A percentile compares a stretch with the other conserved stretches of the same genome.
Conservation (phyloP, 2,113 vertebrate species). For the Hiodon tergisus region DNA sequence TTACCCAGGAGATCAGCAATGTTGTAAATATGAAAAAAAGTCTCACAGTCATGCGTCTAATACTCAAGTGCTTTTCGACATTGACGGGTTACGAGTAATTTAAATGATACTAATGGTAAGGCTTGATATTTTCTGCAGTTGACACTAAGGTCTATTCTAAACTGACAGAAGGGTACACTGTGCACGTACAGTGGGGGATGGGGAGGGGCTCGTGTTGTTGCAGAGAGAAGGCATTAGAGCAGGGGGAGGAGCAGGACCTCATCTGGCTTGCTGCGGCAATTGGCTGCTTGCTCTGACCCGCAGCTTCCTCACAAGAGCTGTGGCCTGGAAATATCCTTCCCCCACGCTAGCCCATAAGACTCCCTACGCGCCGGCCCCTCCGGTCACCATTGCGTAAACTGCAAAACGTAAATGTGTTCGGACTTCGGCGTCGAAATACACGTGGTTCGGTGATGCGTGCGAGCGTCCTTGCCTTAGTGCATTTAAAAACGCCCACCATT, state of each 20-base stretch:
- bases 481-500: no score
- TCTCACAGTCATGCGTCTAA: no score
- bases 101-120: background rate
- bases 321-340: background rate
- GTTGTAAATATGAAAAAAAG: no score
- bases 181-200: background rate
- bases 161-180: slow-evolving; percentile 6
- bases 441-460: no score
- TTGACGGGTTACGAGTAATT: background rate
- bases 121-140: background rate
- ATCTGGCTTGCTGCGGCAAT: background rate
- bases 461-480: no score
- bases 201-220: background rate
- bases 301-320: slow-evolving; percentile 10
- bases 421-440: no score
- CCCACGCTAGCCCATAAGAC: background rate
- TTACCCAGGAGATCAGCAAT: no score
- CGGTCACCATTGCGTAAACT: no score
- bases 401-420: no score
- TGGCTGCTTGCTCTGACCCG: slow-evolving; percentile 1
- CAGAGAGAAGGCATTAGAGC: no score
- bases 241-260: background rate
- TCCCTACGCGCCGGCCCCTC: background rate
- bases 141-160: background rate
- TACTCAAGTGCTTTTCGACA: no score